phyloP scores from a whole-genome alignment of 2,888 invertebrate genomes.

The Gastrophysa polygoni region DNA sequence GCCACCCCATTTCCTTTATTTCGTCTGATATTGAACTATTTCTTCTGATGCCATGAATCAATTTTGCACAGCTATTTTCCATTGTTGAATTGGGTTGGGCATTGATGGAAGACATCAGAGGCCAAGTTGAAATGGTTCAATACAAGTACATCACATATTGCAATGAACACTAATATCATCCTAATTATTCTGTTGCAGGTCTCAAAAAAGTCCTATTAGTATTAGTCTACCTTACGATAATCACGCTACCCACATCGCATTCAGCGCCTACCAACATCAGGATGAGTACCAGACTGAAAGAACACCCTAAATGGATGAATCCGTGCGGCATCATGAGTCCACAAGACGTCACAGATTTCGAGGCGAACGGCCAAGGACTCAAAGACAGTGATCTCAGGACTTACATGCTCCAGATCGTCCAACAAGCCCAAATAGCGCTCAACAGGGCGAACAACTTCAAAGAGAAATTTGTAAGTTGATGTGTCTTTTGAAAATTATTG shows the following conservation, averaged over 20 bases:
- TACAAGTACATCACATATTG: too few species aligned
- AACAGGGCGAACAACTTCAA: constrained; percentile 55
- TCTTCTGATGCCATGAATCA: too few species aligned
- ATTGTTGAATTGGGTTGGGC: too few species aligned
- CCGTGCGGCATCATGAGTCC: constrained; percentile 56
- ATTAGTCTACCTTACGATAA: constrained; percentile 54
- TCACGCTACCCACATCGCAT: constrained; percentile 52
- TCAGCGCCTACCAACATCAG: constrained; percentile 51
- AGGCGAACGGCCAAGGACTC: constrained; percentile 27
- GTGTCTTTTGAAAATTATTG: not conserved
- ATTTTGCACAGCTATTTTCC: too few species aligned
- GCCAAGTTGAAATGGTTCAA: too few species aligned
- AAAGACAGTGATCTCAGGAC: constrained; percentile 50
- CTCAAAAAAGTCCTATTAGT: constrained; percentile 57
- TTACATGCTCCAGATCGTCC: not conserved
- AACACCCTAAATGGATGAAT: constrained; percentile 60
- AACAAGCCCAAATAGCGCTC: constrained; percentile 55
- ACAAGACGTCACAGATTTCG: constrained; percentile 29
- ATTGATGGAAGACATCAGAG: too few species aligned
- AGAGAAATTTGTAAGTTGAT: constrained; percentile 42
- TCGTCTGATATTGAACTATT: too few species aligned
- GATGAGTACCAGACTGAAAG: not conserved
- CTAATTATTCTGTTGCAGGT: constrained; percentile 53
- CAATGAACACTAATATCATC: too few species aligned
- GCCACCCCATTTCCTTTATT: too few species aligned